A percentile compares a stretch with the other conserved stretches of the same genome.
Evolutionary conservation across 2,888 invertebrate species (phyloP).

Genomic region (Spisula subtruncata): DNA sequence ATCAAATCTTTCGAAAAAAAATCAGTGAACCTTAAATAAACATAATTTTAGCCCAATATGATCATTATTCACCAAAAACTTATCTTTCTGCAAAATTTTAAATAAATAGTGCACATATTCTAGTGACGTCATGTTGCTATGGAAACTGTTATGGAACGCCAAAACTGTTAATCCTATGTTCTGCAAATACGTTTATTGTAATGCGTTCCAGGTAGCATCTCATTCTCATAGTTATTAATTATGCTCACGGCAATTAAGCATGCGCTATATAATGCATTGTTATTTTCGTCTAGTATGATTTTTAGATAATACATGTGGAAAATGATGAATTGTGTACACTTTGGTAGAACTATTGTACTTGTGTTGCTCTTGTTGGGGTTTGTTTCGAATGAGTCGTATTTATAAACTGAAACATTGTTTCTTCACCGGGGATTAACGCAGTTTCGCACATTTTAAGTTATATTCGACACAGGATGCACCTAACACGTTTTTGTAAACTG

Average conservation of each 20-base stretch:
- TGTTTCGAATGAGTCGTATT: not conserved
- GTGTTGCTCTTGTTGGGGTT: not conserved
- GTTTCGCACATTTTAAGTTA: too few species aligned
- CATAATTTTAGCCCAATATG: too few species aligned
- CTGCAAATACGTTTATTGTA: not conserved
- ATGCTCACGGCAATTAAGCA: not conserved
- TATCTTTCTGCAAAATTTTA: not conserved
- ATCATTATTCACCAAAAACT: too few species aligned
- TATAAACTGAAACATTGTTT: not conserved
- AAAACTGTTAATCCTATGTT: constrained; percentile 25
- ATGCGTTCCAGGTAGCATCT: not conserved
- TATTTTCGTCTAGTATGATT: not conserved
- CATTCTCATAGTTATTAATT: not conserved
- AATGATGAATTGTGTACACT: too few species aligned
- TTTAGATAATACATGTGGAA: too few species aligned
- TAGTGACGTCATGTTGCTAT: constrained; percentile 35
- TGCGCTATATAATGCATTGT: not conserved
- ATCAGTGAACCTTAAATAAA: too few species aligned
- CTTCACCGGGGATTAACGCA: too few species aligned
- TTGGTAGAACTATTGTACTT: not conserved
- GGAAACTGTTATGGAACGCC: constrained; percentile 31
- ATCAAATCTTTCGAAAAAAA: too few species aligned
- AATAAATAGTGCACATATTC: not conserved
- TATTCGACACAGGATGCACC: too few species aligned
- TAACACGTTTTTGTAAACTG: too few species aligned